phyloP scores from a whole-genome alignment of 2,113 vertebrate genomes.

The Rattus rattus region DNA sequence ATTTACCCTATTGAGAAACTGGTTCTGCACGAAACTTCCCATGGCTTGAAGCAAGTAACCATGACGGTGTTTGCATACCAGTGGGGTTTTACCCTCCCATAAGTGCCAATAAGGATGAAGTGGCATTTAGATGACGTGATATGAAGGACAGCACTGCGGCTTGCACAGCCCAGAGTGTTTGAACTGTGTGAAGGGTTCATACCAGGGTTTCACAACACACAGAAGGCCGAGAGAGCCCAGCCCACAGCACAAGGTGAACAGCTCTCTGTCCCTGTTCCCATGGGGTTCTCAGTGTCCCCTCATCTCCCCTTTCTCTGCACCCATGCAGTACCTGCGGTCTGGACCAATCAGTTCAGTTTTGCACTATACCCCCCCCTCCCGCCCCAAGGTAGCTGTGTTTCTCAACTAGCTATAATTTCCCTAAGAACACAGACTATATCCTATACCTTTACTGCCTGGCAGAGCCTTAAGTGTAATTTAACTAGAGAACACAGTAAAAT shows the following conservation, averaged over 20 bases:
- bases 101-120: slow-evolving; percentile 76
- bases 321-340: not conserved
- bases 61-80: slow-evolving; percentile 76
- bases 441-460: not conserved
- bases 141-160: slow-evolving; percentile 44
- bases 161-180: slow-evolving; percentile 56
- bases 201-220: slow-evolving; percentile 65
- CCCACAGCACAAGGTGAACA: slow-evolving; percentile 35
- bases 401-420: not conserved
- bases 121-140: slow-evolving; percentile 71
- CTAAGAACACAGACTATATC: not conserved
- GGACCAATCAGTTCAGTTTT: not conserved
- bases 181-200: slow-evolving; percentile 75
- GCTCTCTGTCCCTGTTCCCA: slow-evolving; percentile 51
- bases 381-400: not conserved
- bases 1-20: slow-evolving; percentile 77
- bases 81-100: slow-evolving; percentile 63
- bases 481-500: slow-evolving; percentile 7
- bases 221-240: slow-evolving; percentile 49
- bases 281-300: not conserved
- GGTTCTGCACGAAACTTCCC: slow-evolving; percentile 80
- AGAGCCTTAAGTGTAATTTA: not conserved
- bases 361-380: not conserved
- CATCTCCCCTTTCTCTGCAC: not conserved
- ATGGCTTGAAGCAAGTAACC: slow-evolving; percentile 74